phyloP scores from a whole-genome alignment of 2,113 vertebrate genomes.

The Callopanchax toddi region DNA sequence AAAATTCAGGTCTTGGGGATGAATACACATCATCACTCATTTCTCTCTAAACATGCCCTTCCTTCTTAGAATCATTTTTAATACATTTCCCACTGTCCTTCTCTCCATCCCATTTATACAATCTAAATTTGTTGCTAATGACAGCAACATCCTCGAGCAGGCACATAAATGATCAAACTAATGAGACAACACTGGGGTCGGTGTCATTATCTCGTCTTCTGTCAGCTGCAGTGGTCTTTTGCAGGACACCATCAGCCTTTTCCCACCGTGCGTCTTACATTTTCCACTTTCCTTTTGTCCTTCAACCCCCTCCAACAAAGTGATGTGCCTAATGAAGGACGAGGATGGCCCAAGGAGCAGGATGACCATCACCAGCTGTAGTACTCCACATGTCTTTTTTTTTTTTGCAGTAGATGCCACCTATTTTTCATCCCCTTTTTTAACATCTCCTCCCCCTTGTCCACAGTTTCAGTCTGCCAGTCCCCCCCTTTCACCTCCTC shows the following conservation, averaged over 20 bases:
- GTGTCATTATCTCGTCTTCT: slow-evolving; percentile 34
- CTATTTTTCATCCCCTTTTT: slow-evolving; percentile 5
- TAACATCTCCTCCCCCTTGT: slow-evolving; percentile 6
- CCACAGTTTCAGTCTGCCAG: slow-evolving; percentile 39
- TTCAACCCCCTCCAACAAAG: slow-evolving; percentile 32
- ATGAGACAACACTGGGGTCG: slow-evolving; percentile 48
- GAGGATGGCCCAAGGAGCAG: slow-evolving; percentile 41
- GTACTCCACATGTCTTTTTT: slow-evolving; percentile 28
- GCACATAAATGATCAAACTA: slow-evolving; percentile 56
- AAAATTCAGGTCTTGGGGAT: background rate
- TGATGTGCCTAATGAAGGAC: slow-evolving; percentile 49
- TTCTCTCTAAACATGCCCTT: background rate
- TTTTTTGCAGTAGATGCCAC: background rate
- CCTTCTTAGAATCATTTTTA: background rate
- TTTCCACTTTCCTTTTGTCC: slow-evolving; percentile 13
- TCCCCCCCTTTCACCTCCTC: slow-evolving; percentile 29
- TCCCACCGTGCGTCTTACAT: background rate
- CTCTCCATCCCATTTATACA: background rate
- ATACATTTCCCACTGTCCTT: background rate
- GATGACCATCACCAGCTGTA: slow-evolving; percentile 39
- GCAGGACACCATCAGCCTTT: slow-evolving; percentile 3
- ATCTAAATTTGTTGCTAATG: slow-evolving; percentile 53
- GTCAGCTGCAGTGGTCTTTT: slow-evolving; percentile 16
- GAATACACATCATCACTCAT: background rate
- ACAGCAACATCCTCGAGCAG: slow-evolving; percentile 59